Evolutionary conservation across 2,888 invertebrate species (phyloP).

Genomic region (Oxyteleia sp.): DNA sequence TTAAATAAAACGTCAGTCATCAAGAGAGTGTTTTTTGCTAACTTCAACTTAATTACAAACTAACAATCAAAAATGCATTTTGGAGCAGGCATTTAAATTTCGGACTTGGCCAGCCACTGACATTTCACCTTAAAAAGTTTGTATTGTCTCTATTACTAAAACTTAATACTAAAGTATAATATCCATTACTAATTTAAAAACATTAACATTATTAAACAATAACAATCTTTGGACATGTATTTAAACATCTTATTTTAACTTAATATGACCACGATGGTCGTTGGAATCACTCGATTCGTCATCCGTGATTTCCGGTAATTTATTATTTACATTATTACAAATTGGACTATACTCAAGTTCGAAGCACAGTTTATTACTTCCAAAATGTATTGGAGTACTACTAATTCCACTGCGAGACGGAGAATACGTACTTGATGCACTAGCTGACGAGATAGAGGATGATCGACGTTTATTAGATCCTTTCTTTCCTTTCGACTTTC

Average conservation of each 20-base stretch:
- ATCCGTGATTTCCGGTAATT: conserved; percentile 39
- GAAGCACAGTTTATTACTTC: not conserved
- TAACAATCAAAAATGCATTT: too few relatives aligned
- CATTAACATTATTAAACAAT: not conserved
- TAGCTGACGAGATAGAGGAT: conserved; percentile 44
- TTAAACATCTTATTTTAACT: conserved; percentile 4
- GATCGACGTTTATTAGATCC: too few relatives aligned
- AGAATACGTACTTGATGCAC: conserved; percentile 47
- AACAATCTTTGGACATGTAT: not conserved
- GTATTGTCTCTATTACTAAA: too few relatives aligned
- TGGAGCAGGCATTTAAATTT: too few relatives aligned
- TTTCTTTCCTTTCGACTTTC: conserved; percentile 43
- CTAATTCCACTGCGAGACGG: conserved; percentile 71
- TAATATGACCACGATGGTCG: conserved; percentile 9
- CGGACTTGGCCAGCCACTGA: too few relatives aligned
- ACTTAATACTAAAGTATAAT: too few relatives aligned
- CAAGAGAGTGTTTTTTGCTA: too few relatives aligned
- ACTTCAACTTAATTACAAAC: too few relatives aligned
- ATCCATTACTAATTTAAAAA: too few relatives aligned
- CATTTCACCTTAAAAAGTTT: too few relatives aligned
- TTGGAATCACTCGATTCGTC: conserved; percentile 39
- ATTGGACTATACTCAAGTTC: conserved; percentile 12
- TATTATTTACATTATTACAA: conserved; percentile 16
- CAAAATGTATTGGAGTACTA: conserved; percentile 73
- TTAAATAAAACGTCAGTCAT: too few relatives aligned